phyloP scores from a whole-genome alignment of 2,797 vertebrate species.

The Mus caroli region DNA sequence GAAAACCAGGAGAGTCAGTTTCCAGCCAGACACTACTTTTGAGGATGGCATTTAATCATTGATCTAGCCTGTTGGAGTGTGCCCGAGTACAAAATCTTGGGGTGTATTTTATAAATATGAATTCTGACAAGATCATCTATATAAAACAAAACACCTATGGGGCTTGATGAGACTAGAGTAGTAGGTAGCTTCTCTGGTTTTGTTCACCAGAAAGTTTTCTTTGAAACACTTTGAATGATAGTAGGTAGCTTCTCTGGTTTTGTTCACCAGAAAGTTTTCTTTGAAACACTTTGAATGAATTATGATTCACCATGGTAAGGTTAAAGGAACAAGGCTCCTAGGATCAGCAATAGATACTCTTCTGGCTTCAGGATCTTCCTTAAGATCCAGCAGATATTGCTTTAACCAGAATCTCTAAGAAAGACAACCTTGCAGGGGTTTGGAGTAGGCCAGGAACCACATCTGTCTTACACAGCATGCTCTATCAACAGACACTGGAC shows the following conservation, averaged over 20 bases:
- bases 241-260: background rate
- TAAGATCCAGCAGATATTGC: background rate
- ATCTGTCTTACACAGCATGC: background rate
- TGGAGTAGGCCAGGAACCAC: no score
- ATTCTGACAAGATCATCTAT: background rate
- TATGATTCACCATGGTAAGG: background rate
- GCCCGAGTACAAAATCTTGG: background rate
- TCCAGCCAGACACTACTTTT: conserved; percentile 2
- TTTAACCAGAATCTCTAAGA: background rate
- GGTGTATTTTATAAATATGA: background rate
- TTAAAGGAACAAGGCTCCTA: background rate
- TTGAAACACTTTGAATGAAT: conserved; percentile 6
- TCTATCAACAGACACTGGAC: background rate
- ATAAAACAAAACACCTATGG: background rate
- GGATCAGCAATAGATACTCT: background rate
- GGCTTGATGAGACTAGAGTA: background rate
- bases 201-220: conserved; percentile 13
- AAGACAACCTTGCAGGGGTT: background rate
- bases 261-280: conserved; percentile 13
- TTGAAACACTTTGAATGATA: conserved; percentile 21
- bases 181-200: background rate
- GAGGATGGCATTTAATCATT: background rate
- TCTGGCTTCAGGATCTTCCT: background rate
- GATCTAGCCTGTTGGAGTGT: background rate
- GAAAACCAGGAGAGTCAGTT: conserved; percentile 33